A percentile compares a stretch with the other conserved stretches of the same genome.
Conservation (phyloP, 2,113 vertebrate genomes). For the Albula goreensis region DNA sequence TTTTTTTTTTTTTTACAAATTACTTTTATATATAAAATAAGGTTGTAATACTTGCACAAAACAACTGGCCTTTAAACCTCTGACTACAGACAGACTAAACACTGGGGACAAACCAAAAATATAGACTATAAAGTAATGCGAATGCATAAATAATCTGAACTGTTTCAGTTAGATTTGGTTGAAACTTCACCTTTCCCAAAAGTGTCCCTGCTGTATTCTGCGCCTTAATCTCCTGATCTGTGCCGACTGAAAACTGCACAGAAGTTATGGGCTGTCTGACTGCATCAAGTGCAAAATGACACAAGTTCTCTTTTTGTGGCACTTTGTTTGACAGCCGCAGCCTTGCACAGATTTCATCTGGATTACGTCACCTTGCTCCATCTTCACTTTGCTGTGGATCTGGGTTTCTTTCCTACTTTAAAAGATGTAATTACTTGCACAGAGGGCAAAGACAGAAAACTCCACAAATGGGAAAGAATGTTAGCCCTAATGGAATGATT, state of each 20-base stretch:
- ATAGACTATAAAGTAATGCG: neutral
- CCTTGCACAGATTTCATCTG: constrained; percentile 4
- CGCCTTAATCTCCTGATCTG: constrained; percentile 1
- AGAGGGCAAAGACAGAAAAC: neutral
- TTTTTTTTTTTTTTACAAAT: neutral
- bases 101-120: constrained; percentile 2
- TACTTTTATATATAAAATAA: neutral
- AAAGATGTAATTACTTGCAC: neutral
- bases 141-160: neutral
- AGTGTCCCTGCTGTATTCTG: neutral
- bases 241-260: neutral
- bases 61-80: neutral
- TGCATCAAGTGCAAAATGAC: constrained; percentile 6
- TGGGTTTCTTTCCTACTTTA: neutral
- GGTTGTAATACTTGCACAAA: neutral
- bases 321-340: neutral
- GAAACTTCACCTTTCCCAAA: constrained; percentile 1
- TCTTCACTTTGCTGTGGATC: neutral
- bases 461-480: neutral
- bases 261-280: constrained; percentile 1
- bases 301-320: neutral
- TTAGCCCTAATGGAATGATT: neutral
- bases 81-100: neutral
- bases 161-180: neutral
- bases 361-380: neutral